Percentiles rank a stretch among this genome's conserved stretches.
These are phyloP conservation scores for Onychorhynchus coronatus DNA, from an alignment of 2,113 vertebrate genomes.

Conservation along the genomic window DNA sequence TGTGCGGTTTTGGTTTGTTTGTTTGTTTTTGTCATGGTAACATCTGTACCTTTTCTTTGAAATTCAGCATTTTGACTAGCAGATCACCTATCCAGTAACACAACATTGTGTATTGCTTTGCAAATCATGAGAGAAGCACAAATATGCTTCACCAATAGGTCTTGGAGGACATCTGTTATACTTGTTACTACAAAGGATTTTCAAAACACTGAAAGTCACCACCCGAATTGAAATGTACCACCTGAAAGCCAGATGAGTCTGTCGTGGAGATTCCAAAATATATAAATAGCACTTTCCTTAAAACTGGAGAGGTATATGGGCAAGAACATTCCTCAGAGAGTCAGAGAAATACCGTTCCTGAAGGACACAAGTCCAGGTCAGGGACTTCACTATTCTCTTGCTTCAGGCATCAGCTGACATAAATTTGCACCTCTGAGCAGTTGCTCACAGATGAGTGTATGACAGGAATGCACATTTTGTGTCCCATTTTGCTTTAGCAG, in stretches of 20 bases:
- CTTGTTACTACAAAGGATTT: neutral
- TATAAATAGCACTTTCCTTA: neutral
- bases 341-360: neutral
- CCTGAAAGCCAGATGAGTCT: neutral
- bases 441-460: neutral
- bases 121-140: neutral
- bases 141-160: neutral
- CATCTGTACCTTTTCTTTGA: neutral
- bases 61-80: neutral
- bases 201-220: neutral
- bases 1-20: neutral
- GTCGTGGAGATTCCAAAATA: neutral
- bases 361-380: neutral
- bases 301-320: neutral
- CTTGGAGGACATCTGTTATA: neutral
- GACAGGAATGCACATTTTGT: neutral
- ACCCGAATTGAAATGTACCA: neutral
- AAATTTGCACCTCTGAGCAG: neutral
- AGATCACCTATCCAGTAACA: neutral
- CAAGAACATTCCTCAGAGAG: neutral
- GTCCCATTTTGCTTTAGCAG: neutral
- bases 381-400: neutral
- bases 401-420: neutral
- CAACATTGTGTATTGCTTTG: neutral
- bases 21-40: neutral